Evolutionary conservation across 1,140 invertebrate species (phyloP), one percentile per base, ranked within the genome.

Genomic region (Protaetia brevitarsis): DNA sequence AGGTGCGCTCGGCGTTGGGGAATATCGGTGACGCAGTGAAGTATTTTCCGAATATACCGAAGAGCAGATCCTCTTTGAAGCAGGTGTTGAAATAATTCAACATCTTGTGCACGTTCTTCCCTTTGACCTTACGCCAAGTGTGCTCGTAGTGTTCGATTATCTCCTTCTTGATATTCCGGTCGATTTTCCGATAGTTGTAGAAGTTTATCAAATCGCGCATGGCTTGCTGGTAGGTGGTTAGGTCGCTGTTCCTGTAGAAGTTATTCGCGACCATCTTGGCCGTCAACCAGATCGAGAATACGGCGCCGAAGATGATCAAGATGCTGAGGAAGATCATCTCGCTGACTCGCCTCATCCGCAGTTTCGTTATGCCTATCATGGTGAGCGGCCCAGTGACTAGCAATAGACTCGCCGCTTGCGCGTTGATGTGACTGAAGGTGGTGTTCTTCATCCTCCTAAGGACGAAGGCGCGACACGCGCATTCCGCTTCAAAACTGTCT

Each of bases 111-210:
- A 68, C 31, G 16, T 66, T 56, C 28, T 68, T 64, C 7, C 71
- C 71, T 60, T 65, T 62, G 7, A 64, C 67, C 29, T 70, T 69
- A 16, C 57, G 21, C 71, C 71, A 73, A 23, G 70, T 65, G 34
- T 67, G 58, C 41, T 73, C 71, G 56, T 71, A 73, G 41, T 73
- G 68, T 13, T 71, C 51, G 6, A 73, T 68, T 8, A 68, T 64
- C 57, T 69, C 68, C 8, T 68, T 66, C 59, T 70, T 67, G 19
- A 72, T 58, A 16, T 58, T 59, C 3, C 57, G 63, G 29, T 67
- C 65, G 16, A 72, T 68, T 19, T 59, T 37, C 30, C 65, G 30
- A 26, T 59, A 69, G 10, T 41, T 66, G 41, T 69, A 58, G 45
- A 71, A 72, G 16, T 63, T 45, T n/a, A 72, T 65, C 31, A 71